Evolutionary conservation across 2,888 invertebrate genomes (phyloP).

Genomic region (Silvanus unidentatus): DNA sequence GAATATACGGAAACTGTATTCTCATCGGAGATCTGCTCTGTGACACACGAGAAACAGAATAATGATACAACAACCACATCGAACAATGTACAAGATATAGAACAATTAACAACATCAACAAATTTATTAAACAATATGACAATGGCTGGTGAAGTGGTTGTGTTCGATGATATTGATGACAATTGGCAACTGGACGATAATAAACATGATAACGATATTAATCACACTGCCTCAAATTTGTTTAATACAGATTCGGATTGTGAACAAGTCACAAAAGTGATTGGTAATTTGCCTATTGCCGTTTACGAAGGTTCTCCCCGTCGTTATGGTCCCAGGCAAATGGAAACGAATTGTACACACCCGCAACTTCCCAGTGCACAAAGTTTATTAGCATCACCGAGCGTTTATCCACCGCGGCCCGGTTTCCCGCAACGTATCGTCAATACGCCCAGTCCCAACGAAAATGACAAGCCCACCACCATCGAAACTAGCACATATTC

Average conservation of each 20-base stretch:
- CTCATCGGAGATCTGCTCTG: conserved; percentile 56
- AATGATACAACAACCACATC: conserved; percentile 34
- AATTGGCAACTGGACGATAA: conserved; percentile 56
- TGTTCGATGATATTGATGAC: conserved; percentile 81
- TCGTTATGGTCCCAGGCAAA: conserved; percentile 67
- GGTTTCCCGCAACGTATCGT: conserved; percentile 75
- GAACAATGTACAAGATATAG: conserved; percentile 21
- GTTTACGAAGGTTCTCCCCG: conserved; percentile 89
- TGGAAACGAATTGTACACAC: conserved; percentile 44
- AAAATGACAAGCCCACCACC: conserved; percentile 36
- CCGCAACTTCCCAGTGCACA: conserved; percentile 54
- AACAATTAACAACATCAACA: conserved; percentile 43
- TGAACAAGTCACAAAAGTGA: conserved; percentile 55
- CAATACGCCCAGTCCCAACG: conserved; percentile 42
- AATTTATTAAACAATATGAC: conserved; percentile 49
- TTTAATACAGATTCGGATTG: conserved; percentile 34
- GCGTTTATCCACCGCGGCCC: conserved; percentile 71
- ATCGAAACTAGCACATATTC: conserved; percentile 37
- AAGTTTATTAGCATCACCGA: conserved; percentile 57
- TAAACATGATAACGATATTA: conserved; percentile 25
- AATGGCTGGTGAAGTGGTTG: conserved; percentile 70
- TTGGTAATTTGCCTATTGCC: conserved; percentile 83
- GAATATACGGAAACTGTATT: conserved; percentile 59
- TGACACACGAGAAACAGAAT: conserved; percentile 42
- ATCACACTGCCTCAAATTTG: conserved; percentile 34